A percentile compares a stretch with the other conserved stretches of the same genome.
These are phyloP conservation scores for Arctopsyche grandis DNA, from an alignment of 1,140 invertebrate species.

Conservation along the genomic window DNA sequence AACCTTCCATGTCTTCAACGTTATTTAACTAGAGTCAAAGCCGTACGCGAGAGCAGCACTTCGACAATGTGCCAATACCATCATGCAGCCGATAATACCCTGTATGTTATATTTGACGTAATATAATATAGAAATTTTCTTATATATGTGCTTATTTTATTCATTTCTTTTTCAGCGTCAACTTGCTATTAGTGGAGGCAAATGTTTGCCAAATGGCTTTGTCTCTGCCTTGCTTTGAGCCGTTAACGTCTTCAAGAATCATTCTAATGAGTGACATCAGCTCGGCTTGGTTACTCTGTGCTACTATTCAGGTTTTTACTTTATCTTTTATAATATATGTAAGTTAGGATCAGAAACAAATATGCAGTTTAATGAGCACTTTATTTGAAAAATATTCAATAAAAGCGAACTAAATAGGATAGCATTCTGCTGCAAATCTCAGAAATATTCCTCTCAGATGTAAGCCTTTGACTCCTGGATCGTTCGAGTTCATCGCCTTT, in stretches of 20 bases:
- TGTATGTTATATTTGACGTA: conserved; percentile 67
- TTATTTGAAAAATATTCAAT: neutral
- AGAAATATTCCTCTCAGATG: too few relatives aligned
- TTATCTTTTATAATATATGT: too few relatives aligned
- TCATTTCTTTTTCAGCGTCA: conserved; percentile 70
- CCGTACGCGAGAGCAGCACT: conserved; percentile 72
- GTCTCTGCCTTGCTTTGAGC: conserved; percentile 87
- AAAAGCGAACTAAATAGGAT: too few relatives aligned
- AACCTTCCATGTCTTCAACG: conserved; percentile 79
- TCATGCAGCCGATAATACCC: conserved; percentile 77
- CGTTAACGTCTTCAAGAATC: conserved; percentile 82
- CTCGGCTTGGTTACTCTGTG: conserved; percentile 79
- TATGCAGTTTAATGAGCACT: too few relatives aligned
- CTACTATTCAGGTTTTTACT: conserved; percentile 70
- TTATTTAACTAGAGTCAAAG: conserved; percentile 76
- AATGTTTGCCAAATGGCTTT: conserved; percentile 84
- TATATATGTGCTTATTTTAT: conserved; percentile 57
- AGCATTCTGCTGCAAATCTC: too few relatives aligned
- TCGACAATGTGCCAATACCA: conserved; percentile 66
- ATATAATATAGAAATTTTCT: conserved; percentile 53
- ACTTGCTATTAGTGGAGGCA: conserved; percentile 83
- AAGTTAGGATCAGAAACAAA: too few relatives aligned
- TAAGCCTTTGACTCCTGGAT: too few relatives aligned
- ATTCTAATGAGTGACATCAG: conserved; percentile 84
- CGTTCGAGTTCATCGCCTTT: too few relatives aligned